Evolutionary conservation across 2,113 vertebrate species (phyloP), one percentile per base, ranked within the genome.

Genomic region (Arvicanthis niloticus): DNA sequence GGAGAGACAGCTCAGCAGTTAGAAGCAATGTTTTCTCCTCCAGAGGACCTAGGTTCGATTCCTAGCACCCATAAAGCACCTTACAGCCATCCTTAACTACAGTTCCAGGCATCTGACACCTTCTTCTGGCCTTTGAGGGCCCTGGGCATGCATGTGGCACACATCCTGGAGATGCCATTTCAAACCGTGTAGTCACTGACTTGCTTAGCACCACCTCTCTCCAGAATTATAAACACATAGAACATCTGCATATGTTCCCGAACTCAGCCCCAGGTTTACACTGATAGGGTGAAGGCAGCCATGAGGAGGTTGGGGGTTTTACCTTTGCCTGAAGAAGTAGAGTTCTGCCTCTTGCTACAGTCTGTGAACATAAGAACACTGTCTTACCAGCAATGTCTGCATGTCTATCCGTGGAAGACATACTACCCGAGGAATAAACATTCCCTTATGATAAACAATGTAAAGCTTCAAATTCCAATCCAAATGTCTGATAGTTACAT

Each of bases 311-410:
- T 65, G 8, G 42, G 42, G 65, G 24, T 77, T 77, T 98, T 99
- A 99, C 99, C 99, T 99, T 99, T 96, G 99, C 99, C 98, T 99
- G 99, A 97, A 99, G 99, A 72, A 99, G 99, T 91, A 99, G 98
- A n/a, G 99, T 98, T 98, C 99, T 99, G 81, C 99, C 99, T 98
- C 99, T 99, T 96, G 98, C 99, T 94, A 99, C 98, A 78, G 99
- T 99, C 99, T 99, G 97, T 29, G 98, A 97, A 93, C 70, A 62
- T 88, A 98, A 88, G 96, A 73, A 93, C 7, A 86, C 72, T n/a
- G 42, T 93, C 10, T 93, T 72, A 96, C 60, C 34, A 70, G 7
- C 68, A 62, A 21, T 11, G 67, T 40, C 62, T 56, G 48, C 8
- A 60, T 10, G 37, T 80, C 77, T 51, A 5, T 5, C 67, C 26